A percentile compares a stretch with the other conserved stretches of the same genome.
Conservation (phyloP, 2,888 invertebrate genomes). For the Luffia ferchaultella region DNA sequence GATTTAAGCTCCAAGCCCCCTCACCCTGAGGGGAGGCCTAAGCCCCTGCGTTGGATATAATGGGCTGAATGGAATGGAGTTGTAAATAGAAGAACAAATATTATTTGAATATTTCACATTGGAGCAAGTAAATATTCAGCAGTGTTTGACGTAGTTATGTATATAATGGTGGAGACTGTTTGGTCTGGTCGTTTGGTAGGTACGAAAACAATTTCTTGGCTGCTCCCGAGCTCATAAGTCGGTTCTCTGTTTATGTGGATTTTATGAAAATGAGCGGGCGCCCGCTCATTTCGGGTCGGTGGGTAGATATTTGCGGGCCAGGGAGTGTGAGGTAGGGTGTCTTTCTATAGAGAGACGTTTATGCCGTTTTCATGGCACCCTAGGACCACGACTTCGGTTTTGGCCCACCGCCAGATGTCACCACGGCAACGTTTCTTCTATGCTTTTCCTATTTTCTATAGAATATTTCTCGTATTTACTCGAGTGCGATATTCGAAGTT, state of each 20-base stretch:
- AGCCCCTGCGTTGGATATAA: too few relatives aligned
- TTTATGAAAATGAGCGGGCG: slow-evolving; percentile 63
- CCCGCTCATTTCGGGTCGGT: slow-evolving; percentile 56
- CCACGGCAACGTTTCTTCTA: neutral
- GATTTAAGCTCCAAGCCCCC: too few relatives aligned
- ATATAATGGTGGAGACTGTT: too few relatives aligned
- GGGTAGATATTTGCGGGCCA: slow-evolving; percentile 16
- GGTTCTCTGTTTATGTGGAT: slow-evolving; percentile 46
- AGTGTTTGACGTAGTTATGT: too few relatives aligned
- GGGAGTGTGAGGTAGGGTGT: slow-evolving; percentile 16
- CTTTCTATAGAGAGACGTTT: slow-evolving; percentile 30
- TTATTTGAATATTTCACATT: too few relatives aligned
- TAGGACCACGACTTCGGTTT: slow-evolving; percentile 33
- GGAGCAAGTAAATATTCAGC: too few relatives aligned
- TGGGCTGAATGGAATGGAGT: too few relatives aligned
- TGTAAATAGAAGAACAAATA: too few relatives aligned
- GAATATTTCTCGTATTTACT: neutral
- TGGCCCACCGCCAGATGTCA: slow-evolving; percentile 47
- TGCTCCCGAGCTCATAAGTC: slow-evolving; percentile 27
- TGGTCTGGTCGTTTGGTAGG: too few relatives aligned
- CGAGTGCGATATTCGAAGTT: neutral
- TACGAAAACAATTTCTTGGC: slow-evolving; percentile 40
- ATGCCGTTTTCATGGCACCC: slow-evolving; percentile 48
- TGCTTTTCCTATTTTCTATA: neutral
- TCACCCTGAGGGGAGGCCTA: too few relatives aligned